Conservation (phyloP, 2,113 vertebrate genomes). For the Poeciliopsis prolifica region DNA sequence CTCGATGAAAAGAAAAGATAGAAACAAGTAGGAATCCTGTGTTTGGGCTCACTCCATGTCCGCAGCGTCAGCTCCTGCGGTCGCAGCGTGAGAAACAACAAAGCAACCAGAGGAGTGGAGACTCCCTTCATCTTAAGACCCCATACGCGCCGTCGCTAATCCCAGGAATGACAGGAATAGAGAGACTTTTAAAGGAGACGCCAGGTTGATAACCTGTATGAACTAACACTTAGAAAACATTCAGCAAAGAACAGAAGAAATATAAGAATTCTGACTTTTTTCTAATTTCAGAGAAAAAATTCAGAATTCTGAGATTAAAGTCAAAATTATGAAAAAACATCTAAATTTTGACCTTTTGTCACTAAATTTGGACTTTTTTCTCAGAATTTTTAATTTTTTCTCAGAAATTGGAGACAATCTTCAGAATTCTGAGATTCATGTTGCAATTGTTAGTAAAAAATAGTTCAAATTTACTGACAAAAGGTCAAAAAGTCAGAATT, state of each 20-base stretch:
- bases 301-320: too few relatives aligned
- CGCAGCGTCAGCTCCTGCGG: not conserved
- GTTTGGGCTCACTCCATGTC: not conserved
- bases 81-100: not conserved
- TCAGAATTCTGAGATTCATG: too few relatives aligned
- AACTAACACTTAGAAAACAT: not conserved
- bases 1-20: slow-evolving; percentile 1
- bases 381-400: too few relatives aligned
- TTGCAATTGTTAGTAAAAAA: too few relatives aligned
- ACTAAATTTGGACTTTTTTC: too few relatives aligned
- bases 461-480: too few relatives aligned
- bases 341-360: too few relatives aligned
- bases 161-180: not conserved
- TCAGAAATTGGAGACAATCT: too few relatives aligned
- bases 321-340: too few relatives aligned
- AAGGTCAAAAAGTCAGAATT: too few relatives aligned
- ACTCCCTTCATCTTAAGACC: not conserved
- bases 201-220: not conserved
- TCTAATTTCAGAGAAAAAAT: too few relatives aligned
- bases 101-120: not conserved
- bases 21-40: not conserved
- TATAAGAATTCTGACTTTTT: too few relatives aligned
- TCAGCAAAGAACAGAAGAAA: not conserved
- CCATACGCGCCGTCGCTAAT: not conserved
- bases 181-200: not conserved